phyloP scores from a whole-genome alignment of 1,140 invertebrate species.

The Agrypnia vestita region DNA sequence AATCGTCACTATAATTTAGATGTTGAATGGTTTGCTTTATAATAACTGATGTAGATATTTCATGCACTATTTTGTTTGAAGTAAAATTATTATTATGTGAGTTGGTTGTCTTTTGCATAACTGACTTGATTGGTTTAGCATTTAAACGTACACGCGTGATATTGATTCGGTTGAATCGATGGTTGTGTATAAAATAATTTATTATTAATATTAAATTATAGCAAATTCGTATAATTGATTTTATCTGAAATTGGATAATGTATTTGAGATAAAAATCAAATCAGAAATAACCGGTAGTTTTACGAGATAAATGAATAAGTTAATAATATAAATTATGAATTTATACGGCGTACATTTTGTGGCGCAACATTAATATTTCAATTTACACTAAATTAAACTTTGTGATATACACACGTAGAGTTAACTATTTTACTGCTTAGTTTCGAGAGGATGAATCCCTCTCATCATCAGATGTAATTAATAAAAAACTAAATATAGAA shows the following conservation, averaged over 20 bases:
- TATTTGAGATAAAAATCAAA: background rate
- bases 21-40: background rate
- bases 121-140: background rate
- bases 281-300: no score
- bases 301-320: no score
- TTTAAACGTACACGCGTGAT: background rate
- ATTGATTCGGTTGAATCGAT: background rate
- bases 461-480: no score
- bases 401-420: no score
- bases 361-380: no score
- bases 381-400: no score
- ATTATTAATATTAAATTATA: slow-evolving; percentile 13
- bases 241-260: slow-evolving; percentile 16
- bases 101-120: background rate
- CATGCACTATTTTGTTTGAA: background rate
- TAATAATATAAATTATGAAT: no score
- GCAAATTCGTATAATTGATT: slow-evolving; percentile 4
- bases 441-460: no score
- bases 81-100: background rate
- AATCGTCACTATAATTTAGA: background rate
- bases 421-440: no score
- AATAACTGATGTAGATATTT: background rate
- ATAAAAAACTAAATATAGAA: no score
- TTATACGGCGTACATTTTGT: no score
- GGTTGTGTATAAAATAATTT: slow-evolving; percentile 6